These are phyloP conservation scores for Formica aserva DNA, from an alignment of 2,888 invertebrate genomes.

Conservation along the genomic window DNA sequence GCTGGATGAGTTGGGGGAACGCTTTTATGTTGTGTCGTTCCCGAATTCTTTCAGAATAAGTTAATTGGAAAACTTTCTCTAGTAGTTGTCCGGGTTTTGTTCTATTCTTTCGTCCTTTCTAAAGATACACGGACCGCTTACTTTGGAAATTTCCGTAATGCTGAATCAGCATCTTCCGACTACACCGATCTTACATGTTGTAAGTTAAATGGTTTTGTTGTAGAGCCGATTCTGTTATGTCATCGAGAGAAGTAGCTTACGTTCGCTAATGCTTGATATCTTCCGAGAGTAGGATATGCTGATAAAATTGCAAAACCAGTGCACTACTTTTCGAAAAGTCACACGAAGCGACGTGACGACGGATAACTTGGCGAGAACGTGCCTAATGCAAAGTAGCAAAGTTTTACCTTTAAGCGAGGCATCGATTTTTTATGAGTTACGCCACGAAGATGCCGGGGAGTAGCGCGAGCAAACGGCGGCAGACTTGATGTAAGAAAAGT, in stretches of 20 bases:
- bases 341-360: not conserved
- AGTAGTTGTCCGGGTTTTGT: not conserved
- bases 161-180: conserved; percentile 38
- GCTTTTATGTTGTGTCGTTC: conserved; percentile 21
- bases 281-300: not conserved
- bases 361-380: conserved; percentile 19
- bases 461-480: not conserved
- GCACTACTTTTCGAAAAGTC: conserved; percentile 20
- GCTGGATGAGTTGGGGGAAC: not conserved
- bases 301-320: conserved; percentile 7
- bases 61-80: conserved; percentile 54
- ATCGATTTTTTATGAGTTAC: conserved; percentile 35
- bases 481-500: not conserved
- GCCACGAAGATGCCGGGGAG: not conserved
- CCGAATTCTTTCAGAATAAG: conserved; percentile 49
- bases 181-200: conserved; percentile 21
- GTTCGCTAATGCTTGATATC: not conserved
- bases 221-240: not conserved
- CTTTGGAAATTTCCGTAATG: conserved; percentile 30
- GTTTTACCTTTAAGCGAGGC: not conserved
- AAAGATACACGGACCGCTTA: conserved; percentile 2
- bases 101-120: conserved; percentile 14
- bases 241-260: not conserved
- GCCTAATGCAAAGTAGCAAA: conserved; percentile 8
- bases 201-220: conserved; percentile 29